phyloP scores from a whole-genome alignment of 2,888 invertebrate genomes.

The Spodoptera littoralis region DNA sequence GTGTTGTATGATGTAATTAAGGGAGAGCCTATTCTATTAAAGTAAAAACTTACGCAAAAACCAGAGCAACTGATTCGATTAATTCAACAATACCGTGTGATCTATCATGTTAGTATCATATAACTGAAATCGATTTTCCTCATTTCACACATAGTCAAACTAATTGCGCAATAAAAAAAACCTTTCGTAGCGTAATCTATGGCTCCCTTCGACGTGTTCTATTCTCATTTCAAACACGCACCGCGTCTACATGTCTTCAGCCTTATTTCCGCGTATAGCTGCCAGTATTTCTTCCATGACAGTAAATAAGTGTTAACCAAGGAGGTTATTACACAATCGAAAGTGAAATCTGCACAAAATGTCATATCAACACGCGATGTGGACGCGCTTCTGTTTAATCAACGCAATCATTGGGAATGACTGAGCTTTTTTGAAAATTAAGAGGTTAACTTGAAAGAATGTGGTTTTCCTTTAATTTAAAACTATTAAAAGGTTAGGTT shows the following conservation, averaged over 20 bases:
- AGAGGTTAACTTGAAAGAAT: too few species aligned
- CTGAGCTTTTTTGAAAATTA: conserved; percentile 22
- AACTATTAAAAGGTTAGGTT: too few species aligned
- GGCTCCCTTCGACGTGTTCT: conserved; percentile 20
- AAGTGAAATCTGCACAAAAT: conserved; percentile 57
- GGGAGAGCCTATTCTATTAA: too few species aligned
- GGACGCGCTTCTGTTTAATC: conserved; percentile 49
- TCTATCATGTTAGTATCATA: too few species aligned
- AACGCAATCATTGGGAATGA: conserved; percentile 45
- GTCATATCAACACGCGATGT: conserved; percentile 40
- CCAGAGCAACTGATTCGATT: too few species aligned
- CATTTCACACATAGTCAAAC: background rate
- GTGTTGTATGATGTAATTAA: too few species aligned
- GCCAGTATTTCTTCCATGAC: conserved; percentile 33
- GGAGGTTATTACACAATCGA: conserved; percentile 52
- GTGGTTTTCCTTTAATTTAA: too few species aligned
- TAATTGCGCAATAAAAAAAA: conserved; percentile 10
- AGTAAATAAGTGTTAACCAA: conserved; percentile 41
- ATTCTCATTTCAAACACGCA: conserved; percentile 29
- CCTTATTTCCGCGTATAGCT: conserved; percentile 25
- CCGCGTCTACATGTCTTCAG: conserved; percentile 1
- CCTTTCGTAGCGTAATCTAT: conserved; percentile 18
- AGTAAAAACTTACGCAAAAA: too few species aligned
- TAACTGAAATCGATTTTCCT: background rate
- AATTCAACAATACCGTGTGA: too few species aligned